Base-by-base conservation (phyloP, 2,888 invertebrate species). In the Catocala sponsa region DNA sequence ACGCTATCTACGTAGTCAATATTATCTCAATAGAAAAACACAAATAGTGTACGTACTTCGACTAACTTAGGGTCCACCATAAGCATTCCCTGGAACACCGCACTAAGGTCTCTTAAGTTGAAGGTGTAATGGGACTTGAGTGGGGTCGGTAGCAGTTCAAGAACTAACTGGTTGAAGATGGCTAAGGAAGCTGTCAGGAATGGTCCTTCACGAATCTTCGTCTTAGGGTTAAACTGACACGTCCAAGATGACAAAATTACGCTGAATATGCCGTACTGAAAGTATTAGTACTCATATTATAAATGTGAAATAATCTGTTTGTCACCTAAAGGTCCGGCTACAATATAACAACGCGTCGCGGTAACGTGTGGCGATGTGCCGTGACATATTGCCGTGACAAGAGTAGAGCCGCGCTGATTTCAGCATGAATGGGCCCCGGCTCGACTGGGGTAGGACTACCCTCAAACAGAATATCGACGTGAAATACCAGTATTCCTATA, bases 101-200 rank as follows among this genome's bases (percentile, higher is more conserved):
- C 96, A 61, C 98, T 96, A 67, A 98, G 95, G 86, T 98, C 98
- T 13, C 98, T 92, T 75, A 98, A 87, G 90, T 98, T 98, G 89
- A 98, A 98, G 0, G 98, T 97, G 80, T 98, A 98, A 90, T 98
- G 98, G 0, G 97, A 98, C 86, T 98, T 98, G 25, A 97, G 95
- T 0, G 98, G 98, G 0, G 98, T 98, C 0, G 98, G 98, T 10
- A 98, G 91, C 59, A 98, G 92, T 77, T 97, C 97, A 6, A 93
- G 91, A 43, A 96, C 94, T 63, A 97, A 95, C 0, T 95, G 95
- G 49, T 91, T 92, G 89, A 97, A 98, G 9, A 98, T 95, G 2
- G 95, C 94, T 66, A 97, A 89, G 0, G 97, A 97, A 0, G 96
- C 96, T 41, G 95, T 91, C 0, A 98, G 95, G 70, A 97, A 91